A percentile compares a stretch with the other conserved stretches of the same genome.
phyloP scores from a whole-genome alignment of 2,113 vertebrate species.

The Ranitomeya imitator region DNA sequence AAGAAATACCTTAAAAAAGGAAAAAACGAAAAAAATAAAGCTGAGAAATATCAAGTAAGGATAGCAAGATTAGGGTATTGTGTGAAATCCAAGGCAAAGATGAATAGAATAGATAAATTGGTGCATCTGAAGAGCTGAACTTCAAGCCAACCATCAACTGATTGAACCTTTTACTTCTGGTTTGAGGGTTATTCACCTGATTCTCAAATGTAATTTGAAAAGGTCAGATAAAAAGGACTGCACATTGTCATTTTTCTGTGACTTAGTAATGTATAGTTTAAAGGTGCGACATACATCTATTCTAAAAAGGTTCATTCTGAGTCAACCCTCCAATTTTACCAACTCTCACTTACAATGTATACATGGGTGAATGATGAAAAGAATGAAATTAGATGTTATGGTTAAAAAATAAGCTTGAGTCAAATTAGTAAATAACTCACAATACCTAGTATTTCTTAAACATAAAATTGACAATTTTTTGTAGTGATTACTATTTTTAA shows the following conservation, averaged over 20 bases:
- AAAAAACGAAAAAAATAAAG: conserved; percentile 41
- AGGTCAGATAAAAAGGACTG: conserved; percentile 77
- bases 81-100: conserved; percentile 73
- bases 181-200: conserved; percentile 80
- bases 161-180: conserved; percentile 82
- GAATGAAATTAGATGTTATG: not conserved
- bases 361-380: not conserved
- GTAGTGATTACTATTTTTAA: not conserved
- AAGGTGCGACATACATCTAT: conserved; percentile 62
- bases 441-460: not conserved
- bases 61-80: conserved; percentile 73
- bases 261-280: conserved; percentile 74
- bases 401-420: not conserved
- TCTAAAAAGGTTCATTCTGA: not conserved
- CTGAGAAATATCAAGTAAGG: conserved; percentile 65
- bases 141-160: conserved; percentile 75
- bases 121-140: conserved; percentile 73
- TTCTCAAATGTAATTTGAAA: conserved; percentile 82
- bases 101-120: conserved; percentile 77
- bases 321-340: not conserved
- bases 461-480: not conserved
- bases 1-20: conserved; percentile 68
- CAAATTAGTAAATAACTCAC: not conserved
- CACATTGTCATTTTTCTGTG: conserved; percentile 72
- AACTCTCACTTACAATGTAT: not conserved